Base-by-base conservation (phyloP, 1,140 invertebrate species). In the Drosophila littoralis region DNA sequence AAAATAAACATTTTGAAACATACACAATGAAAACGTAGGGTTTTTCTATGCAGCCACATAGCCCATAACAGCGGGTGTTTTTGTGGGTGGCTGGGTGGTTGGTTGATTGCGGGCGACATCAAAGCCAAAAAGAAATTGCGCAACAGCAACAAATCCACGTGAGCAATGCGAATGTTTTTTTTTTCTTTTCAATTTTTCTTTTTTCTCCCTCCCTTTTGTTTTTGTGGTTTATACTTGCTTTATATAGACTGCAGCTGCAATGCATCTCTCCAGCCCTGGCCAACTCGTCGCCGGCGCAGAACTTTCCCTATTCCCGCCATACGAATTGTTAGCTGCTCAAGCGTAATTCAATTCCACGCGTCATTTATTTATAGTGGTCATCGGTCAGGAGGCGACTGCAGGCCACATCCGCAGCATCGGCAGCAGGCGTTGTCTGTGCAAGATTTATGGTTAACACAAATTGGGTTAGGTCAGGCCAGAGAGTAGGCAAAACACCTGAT, bases 321-420 rank as follows among this genome's bases (percentile, higher is more conserved):
- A 59, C 55, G 45, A 54, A 51, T 51, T 64, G 73, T 75, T 78
- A 55, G 76, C 75, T 89, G 76, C 75, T 89, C 68, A 77, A 82
- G 83, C 83, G 83, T 80, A 83, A 88, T 88, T 88, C 86, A 83
- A 88, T 88, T 88, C 81, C 78, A 75, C 68, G 80, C 79, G 69
- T 73, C 83, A 89, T 89, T 88, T 88, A 88, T 88, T 88, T 88
- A 89, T 88, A 74, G 73, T 74, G 80, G 69, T 67, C 79, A 46
- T 73, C 61, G 74, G 76, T 60, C 60, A 71, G 58, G 46, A 54
- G 50, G 8, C 36, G 17, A 45, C 38, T 40, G 50, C 54, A 43
- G 48, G 46, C 28, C 17, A 50, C 60, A 42, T 22, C 17, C 32
- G 12, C 63, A 45, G 7, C 12, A 32, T 15, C 15, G 22, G 22